Evolutionary conservation across 2,888 invertebrate species (phyloP).

Genomic region (Hydrotaea diabolus): DNA sequence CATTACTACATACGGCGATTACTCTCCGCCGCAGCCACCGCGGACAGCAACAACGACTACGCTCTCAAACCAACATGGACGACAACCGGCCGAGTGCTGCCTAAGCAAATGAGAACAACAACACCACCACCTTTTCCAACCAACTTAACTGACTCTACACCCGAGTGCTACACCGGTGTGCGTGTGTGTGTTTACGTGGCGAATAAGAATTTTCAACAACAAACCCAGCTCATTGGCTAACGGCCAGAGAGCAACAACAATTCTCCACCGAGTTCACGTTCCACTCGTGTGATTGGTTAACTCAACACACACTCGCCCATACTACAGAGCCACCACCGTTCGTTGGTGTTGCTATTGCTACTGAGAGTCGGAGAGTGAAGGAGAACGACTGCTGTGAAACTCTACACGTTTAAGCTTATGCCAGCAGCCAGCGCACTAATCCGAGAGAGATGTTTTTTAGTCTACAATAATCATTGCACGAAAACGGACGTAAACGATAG

Average conservation of each 20-base stretch:
- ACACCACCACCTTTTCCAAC: constrained; percentile 33
- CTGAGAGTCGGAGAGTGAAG: constrained; percentile 11
- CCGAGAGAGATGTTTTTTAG: constrained; percentile 69
- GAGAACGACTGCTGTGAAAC: constrained; percentile 33
- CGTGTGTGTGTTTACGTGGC: constrained; percentile 14
- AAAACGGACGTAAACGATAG: constrained; percentile 72
- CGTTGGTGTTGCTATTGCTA: no score
- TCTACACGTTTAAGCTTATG: constrained; percentile 48
- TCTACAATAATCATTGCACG: constrained; percentile 75
- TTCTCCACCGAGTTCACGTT: constrained; percentile 24
- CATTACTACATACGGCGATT: no score
- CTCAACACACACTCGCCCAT: not conserved
- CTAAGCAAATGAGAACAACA: constrained; percentile 33
- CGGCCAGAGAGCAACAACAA: constrained; percentile 15
- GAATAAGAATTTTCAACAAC: constrained; percentile 48
- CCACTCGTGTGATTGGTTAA: constrained; percentile 59
- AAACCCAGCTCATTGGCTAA: constrained; percentile 44
- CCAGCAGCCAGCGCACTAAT: constrained; percentile 13
- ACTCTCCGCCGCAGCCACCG: not conserved
- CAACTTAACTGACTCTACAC: no score
- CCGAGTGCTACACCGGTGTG: not conserved
- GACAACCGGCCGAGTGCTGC: constrained; percentile 40
- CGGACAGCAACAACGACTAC: not conserved
- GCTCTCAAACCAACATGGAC: constrained; percentile 51
- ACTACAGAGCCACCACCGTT: no score